Base-by-base conservation (phyloP, 2,113 vertebrate genomes). In the Odontophorus gujanensis region DNA sequence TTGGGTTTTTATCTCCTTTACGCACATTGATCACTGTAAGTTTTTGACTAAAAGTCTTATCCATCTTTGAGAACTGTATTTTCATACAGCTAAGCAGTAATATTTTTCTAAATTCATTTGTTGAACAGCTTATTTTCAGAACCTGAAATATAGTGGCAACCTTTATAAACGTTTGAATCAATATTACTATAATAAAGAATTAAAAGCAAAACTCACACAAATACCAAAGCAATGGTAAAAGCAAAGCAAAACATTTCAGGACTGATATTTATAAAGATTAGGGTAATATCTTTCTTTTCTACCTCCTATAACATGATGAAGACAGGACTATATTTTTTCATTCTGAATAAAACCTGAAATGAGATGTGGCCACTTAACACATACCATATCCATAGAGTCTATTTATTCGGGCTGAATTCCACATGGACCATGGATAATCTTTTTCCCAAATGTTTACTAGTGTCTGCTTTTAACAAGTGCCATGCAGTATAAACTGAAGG, bases 351-450 rank as follows among this genome's bases (percentile, higher is more conserved):
- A 48, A 38, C 21, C 59, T 90, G 43, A 87, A 84, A 72, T 21
- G 50, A 91, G 45, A 58, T 74, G 69, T 89, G 87, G n/a, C 43
- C 85, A 28, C 81, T 89, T 82, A 89, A 94, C 59, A 73, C 85
- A 80, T 67, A 68, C 38, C 4, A 11, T 94, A 91, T 87, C 50
- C 47, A 73, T 48, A 68, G 63, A 92, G 86, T 91, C 57, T 93
- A 67, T 94, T 94, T 96, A 95, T 93, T 91, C 81, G 78, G 48
- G 65, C 82, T 67, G 48, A 90, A 94, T 96, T 92, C 79, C 76
- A 80, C 61, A 50, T 48, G 86, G 73, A 63, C 74, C 28, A 47
- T 42, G 36, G 73, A 83, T 96, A 94, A 95, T 61, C 58, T 94
- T 65, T 63, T 72, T 28, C 77, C 81, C 58, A 92, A 91, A 80